phyloP scores from a whole-genome alignment of 2,888 invertebrate genomes.

The Lepidonotus clava region DNA sequence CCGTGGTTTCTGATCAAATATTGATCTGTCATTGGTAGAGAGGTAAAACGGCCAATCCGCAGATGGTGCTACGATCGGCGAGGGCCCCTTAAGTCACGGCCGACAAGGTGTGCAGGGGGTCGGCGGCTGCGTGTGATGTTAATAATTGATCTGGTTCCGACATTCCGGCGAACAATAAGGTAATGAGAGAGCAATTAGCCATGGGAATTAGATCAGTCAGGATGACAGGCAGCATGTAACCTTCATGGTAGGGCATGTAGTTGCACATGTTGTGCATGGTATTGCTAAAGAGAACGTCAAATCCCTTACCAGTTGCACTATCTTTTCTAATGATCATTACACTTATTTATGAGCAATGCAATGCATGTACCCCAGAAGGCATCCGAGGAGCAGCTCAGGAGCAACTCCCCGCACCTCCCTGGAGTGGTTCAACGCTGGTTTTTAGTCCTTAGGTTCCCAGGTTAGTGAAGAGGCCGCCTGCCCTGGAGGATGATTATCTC shows the following conservation, averaged over 20 bases:
- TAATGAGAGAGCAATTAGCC: slow-evolving; percentile 37
- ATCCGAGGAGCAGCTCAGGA: no score
- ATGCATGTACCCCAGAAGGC: no score
- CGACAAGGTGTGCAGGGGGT: slow-evolving; percentile 29
- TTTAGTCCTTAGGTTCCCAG: background rate
- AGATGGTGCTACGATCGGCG: background rate
- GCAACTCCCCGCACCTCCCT: no score
- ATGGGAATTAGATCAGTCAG: background rate
- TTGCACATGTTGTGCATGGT: background rate
- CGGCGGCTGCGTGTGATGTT: background rate
- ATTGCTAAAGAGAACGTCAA: no score
- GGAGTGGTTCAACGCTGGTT: no score
- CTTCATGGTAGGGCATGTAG: background rate
- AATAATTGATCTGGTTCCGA: slow-evolving; percentile 3
- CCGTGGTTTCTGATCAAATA: background rate
- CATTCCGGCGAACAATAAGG: slow-evolving; percentile 5
- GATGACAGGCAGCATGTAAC: background rate
- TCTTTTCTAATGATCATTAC: no score
- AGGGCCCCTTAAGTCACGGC: slow-evolving; percentile 26
- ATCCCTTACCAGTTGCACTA: background rate
- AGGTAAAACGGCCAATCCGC: background rate
- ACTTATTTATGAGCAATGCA: no score
- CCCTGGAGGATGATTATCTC: slow-evolving; percentile 11
- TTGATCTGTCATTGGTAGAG: slow-evolving; percentile 13
- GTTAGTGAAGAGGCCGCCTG: background rate